These are phyloP conservation scores for Standfussiana lucernea DNA, from an alignment of 2,888 invertebrate species.

Conservation along the genomic window DNA sequence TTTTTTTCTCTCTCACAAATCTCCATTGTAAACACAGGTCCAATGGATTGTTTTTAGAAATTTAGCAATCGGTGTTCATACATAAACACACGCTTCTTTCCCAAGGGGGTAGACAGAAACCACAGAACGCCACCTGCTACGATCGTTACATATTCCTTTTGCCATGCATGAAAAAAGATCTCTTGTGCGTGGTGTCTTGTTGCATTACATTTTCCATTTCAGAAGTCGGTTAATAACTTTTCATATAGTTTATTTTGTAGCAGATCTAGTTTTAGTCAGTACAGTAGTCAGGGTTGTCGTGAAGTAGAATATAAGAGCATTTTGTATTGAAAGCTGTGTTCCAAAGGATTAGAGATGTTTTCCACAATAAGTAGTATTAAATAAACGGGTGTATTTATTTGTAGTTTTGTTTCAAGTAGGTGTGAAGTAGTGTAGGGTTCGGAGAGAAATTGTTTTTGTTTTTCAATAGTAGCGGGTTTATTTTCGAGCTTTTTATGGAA, in stretches of 20 bases:
- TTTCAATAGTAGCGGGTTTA: not conserved
- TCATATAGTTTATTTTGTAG: constrained; percentile 44
- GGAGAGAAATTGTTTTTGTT: constrained; percentile 1
- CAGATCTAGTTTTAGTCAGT: constrained; percentile 64
- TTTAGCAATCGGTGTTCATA: not conserved
- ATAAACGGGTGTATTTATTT: constrained; percentile 4
- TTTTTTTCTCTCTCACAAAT: not conserved
- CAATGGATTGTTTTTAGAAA: no score
- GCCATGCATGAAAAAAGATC: not conserved
- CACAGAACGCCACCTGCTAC: not conserved
- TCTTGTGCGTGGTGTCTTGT: not conserved
- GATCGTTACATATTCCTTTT: not conserved
- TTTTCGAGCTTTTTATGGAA: not conserved
- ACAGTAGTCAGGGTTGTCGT: constrained; percentile 48
- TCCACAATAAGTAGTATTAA: not conserved
- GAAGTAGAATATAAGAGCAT: constrained; percentile 28
- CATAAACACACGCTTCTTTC: not conserved
- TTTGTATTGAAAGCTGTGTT: constrained; percentile 19
- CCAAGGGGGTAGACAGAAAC: not conserved
- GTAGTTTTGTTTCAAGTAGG: not conserved
- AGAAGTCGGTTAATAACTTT: not conserved
- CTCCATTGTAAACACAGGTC: not conserved
- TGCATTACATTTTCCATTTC: not conserved
- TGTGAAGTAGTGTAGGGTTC: not conserved
- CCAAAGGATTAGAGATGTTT: constrained; percentile 12